These are phyloP conservation scores for Heterochromis multidens DNA, from an alignment of 2,113 vertebrate genomes.

Conservation along the genomic window DNA sequence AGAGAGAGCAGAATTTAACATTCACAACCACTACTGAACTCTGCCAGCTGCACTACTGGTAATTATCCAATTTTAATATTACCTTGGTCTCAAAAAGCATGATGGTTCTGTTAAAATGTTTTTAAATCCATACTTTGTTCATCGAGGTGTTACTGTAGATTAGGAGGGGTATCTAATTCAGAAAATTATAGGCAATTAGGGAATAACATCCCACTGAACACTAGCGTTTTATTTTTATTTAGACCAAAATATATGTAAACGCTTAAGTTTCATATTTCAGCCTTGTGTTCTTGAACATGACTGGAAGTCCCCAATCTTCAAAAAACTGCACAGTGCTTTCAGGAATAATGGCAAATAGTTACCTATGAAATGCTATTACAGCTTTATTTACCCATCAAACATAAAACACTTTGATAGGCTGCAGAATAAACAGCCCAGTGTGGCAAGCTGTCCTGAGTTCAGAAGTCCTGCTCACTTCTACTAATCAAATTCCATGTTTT, in stretches of 20 bases:
- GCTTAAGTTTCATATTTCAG: neutral
- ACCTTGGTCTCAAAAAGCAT: no score
- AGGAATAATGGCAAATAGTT: neutral
- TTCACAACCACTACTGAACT: neutral
- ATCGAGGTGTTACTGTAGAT: no score
- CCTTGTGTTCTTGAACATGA: neutral
- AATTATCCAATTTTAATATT: no score
- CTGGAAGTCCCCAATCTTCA: neutral
- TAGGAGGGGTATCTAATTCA: no score
- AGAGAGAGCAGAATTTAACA: neutral
- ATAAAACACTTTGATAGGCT: neutral
- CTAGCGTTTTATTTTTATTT: no score
- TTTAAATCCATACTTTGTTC: no score
- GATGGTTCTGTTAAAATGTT: no score
- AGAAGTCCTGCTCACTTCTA: neutral
- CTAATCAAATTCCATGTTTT: neutral
- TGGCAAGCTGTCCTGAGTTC: neutral
- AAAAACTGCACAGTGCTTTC: neutral
- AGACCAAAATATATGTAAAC: neutral
- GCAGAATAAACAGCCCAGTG: neutral
- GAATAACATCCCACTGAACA: no score
- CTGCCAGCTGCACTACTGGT: no score
- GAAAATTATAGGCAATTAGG: no score
- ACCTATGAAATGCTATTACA: neutral
- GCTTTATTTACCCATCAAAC: neutral